Evolutionary conservation across 2,113 vertebrate species (phyloP).

Genomic region (Spizaetus ornatus): DNA sequence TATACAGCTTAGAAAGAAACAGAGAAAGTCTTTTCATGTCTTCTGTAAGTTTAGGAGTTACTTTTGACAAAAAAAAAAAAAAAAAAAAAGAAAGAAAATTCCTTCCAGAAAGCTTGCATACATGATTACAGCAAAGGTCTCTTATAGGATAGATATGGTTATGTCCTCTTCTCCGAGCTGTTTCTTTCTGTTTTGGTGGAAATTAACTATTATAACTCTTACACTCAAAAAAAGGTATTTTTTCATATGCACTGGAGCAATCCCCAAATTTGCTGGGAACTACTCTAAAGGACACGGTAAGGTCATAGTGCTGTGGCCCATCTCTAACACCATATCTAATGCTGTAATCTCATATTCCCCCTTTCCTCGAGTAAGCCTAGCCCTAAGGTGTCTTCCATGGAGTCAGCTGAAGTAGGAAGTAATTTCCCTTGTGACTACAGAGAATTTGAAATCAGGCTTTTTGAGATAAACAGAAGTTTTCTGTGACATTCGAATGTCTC

Average conservation of each 20-base stretch:
- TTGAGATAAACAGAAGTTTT: neutral
- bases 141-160: neutral
- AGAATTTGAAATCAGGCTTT: neutral
- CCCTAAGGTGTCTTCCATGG: neutral
- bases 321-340: conserved; percentile 9
- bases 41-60: neutral
- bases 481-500: neutral
- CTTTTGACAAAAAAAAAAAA: neutral
- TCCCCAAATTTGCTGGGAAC: neutral
- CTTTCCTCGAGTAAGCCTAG: neutral
- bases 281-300: neutral
- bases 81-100: neutral
- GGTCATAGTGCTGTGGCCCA: neutral
- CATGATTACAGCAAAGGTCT: neutral
- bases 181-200: neutral
- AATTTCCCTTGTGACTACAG: neutral
- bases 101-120: neutral
- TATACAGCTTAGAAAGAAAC: neutral
- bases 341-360: neutral
- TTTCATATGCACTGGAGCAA: neutral
- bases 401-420: neutral
- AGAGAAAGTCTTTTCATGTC: neutral
- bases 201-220: neutral
- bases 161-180: neutral
- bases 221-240: neutral